A percentile compares a stretch with the other conserved stretches of the same genome.
Conservation (phyloP, 2,113 vertebrate species). For the Daphoenositta chrysoptera region DNA sequence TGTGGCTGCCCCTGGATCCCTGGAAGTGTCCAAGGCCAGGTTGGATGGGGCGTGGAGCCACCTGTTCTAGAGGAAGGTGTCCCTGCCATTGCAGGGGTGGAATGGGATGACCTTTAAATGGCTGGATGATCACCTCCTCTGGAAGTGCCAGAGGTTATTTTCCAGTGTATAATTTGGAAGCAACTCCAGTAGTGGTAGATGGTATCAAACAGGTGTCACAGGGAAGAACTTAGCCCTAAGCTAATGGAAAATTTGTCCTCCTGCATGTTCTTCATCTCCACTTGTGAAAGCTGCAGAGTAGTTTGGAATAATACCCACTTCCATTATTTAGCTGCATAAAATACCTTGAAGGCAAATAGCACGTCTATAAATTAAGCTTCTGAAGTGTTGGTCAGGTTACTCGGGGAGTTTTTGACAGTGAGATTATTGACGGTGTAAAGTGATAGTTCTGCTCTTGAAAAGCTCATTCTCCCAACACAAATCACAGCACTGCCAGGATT, state of each 20-base stretch:
- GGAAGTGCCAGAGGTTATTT: not conserved
- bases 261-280: not conserved
- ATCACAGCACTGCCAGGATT: slow-evolving; percentile 57
- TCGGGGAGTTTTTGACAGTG: slow-evolving; percentile 5
- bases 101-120: not conserved
- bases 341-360: slow-evolving; percentile 55
- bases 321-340: slow-evolving; percentile 64
- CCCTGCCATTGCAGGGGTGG: not conserved
- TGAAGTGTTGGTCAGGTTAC: slow-evolving; percentile 45
- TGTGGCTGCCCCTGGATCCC: not conserved
- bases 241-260: slow-evolving; percentile 20
- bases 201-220: not conserved
- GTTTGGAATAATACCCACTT: slow-evolving; percentile 32
- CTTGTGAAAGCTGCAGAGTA: not conserved
- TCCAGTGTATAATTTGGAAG: not conserved
- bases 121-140: not conserved
- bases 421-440: slow-evolving; percentile 53
- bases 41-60: fast-evolving
- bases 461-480: slow-evolving; percentile 46
- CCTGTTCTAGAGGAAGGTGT: fast-evolving
- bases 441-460: slow-evolving; percentile 58
- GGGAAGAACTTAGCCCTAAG: not conserved
- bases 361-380: slow-evolving; percentile 47
- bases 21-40: not conserved
- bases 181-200: not conserved